Conservation (phyloP, 1,140 invertebrate genomes). For the Papilio xuthus region DNA sequence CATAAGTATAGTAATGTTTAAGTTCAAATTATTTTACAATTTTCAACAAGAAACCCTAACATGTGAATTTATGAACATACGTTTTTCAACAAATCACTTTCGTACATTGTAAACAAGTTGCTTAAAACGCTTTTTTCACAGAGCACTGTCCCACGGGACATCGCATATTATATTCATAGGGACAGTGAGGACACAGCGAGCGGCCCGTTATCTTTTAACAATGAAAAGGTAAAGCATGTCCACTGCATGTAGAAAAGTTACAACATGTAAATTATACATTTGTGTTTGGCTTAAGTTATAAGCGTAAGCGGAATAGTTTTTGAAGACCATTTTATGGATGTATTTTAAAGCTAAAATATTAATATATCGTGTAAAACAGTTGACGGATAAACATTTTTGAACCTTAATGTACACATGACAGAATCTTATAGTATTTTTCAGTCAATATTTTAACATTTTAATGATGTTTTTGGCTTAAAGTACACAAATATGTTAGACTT, state of each 20-base stretch:
- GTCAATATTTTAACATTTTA: too few relatives aligned
- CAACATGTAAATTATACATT: constrained; percentile 25
- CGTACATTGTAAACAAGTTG: constrained; percentile 19
- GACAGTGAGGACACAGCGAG: constrained; percentile 19
- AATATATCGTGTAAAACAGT: too few relatives aligned
- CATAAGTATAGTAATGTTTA: too few relatives aligned
- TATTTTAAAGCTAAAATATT: too few relatives aligned
- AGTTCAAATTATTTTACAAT: too few relatives aligned
- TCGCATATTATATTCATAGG: constrained; percentile 32
- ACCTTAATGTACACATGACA: too few relatives aligned
- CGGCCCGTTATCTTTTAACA: constrained; percentile 23
- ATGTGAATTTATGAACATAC: background rate
- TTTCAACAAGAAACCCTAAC: background rate
- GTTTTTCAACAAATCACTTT: constrained; percentile 15
- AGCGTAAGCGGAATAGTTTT: background rate
- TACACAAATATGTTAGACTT: too few relatives aligned
- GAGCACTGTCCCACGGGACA: constrained; percentile 22
- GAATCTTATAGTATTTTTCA: too few relatives aligned
- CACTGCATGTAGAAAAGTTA: constrained; percentile 29
- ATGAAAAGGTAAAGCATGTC: constrained; percentile 32
- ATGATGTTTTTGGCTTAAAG: too few relatives aligned
- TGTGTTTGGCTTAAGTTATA: background rate
- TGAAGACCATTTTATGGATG: too few relatives aligned
- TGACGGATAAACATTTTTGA: too few relatives aligned
- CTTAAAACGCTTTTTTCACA: constrained; percentile 23